Percentiles rank a stretch among this genome's conserved stretches.
phyloP scores from a whole-genome alignment of 2,113 vertebrate species.

The Dryoscopus gambensis region DNA sequence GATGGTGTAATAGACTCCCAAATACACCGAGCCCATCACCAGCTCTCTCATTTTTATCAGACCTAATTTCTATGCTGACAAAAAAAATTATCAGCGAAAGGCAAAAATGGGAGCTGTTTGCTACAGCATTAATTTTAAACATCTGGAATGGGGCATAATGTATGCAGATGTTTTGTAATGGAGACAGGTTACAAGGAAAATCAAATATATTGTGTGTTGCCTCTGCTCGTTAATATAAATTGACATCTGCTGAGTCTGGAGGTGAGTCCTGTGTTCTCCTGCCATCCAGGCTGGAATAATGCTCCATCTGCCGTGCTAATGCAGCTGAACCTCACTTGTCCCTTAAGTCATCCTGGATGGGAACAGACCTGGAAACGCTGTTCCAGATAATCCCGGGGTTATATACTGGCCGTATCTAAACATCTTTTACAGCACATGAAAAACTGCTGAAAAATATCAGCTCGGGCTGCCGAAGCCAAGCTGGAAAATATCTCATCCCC shows the following conservation, averaged over 20 bases:
- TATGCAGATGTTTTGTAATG: slow-evolving; percentile 40
- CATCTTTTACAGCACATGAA: background rate
- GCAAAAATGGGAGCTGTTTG: background rate
- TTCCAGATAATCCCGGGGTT: background rate
- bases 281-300: slow-evolving; percentile 4
- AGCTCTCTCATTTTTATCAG: slow-evolving; percentile 21
- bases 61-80: background rate
- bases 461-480: background rate
- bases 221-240: slow-evolving; percentile 62
- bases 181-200: slow-evolving; percentile 60
- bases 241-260: slow-evolving; percentile 55
- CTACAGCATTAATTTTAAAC: background rate
- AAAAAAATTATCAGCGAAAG: slow-evolving; percentile 7
- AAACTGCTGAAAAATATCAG: background rate
- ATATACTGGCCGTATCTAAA: background rate
- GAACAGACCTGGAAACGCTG: background rate
- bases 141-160: slow-evolving; percentile 1
- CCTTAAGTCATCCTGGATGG: slow-evolving; percentile 20
- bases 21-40: background rate
- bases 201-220: slow-evolving; percentile 36
- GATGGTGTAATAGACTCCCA: background rate
- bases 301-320: slow-evolving; percentile 23
- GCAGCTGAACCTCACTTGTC: slow-evolving; percentile 29
- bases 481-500: background rate
- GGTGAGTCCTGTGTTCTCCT: slow-evolving; percentile 14